Conservation (phyloP, 2,113 vertebrate genomes). For the Pheucticus melanocephalus region DNA sequence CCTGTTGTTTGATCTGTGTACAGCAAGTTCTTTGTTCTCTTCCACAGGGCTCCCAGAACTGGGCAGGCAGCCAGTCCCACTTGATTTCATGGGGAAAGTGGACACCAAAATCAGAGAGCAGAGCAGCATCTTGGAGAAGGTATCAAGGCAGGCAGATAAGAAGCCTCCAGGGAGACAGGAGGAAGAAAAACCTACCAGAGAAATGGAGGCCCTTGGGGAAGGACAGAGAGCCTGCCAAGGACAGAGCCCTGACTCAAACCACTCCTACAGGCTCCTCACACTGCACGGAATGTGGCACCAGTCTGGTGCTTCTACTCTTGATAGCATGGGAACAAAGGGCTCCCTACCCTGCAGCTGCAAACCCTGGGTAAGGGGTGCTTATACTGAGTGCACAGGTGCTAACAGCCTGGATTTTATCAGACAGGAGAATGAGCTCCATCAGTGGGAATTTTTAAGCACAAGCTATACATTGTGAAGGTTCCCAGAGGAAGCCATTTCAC, state of each 20-base stretch:
- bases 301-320: not conserved
- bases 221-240: not conserved
- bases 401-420: not conserved
- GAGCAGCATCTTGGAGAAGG: not conserved
- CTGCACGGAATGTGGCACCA: rapidly evolving
- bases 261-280: not conserved
- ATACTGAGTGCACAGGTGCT: not conserved
- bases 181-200: not conserved
- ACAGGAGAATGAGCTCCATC: not conserved
- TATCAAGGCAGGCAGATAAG: not conserved
- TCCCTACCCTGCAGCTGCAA: not conserved
- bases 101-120: not conserved
- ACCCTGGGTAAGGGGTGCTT: not conserved
- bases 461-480: not conserved
- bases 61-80: slow-evolving; percentile 8
- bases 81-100: not conserved
- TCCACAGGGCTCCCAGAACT: not conserved
- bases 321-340: rapidly evolving
- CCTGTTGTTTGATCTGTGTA: not conserved
- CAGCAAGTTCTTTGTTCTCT: slow-evolving; percentile 2
- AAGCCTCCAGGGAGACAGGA: not conserved
- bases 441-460: not conserved
- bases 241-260: not conserved
- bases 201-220: not conserved
- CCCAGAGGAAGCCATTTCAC: not conserved